A percentile compares a stretch with the other conserved stretches of the same genome.
These are phyloP conservation scores for Hycleus phaleratus DNA, from an alignment of 1,140 invertebrate genomes.

Conservation along the genomic window DNA sequence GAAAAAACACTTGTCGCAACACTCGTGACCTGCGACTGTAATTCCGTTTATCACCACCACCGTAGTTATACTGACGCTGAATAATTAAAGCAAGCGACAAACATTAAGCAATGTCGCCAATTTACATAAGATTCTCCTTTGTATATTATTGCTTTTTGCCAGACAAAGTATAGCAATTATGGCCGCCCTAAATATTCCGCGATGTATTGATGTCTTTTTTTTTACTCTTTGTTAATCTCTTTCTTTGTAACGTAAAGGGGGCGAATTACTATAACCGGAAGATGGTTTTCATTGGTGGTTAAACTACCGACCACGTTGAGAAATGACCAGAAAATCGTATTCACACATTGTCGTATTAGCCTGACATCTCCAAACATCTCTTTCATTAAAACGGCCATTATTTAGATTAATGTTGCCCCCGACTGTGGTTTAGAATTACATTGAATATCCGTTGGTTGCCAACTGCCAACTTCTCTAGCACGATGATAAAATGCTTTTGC, in stretches of 20 bases:
- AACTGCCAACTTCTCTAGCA: conserved; percentile 27
- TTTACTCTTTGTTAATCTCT: background rate
- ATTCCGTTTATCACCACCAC: conserved; percentile 30
- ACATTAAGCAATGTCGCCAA: conserved; percentile 26
- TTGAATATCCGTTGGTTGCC: conserved; percentile 25
- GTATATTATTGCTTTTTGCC: conserved; percentile 15
- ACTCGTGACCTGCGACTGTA: conserved; percentile 32
- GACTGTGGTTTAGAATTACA: conserved; percentile 39
- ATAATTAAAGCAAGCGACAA: conserved; percentile 32
- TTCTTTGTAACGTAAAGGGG: background rate
- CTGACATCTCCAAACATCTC: conserved; percentile 41
- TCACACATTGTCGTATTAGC: conserved; percentile 41
- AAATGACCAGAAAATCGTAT: conserved; percentile 38
- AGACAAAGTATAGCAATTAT: too few species aligned
- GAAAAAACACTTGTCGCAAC: conserved; percentile 37
- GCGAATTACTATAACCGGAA: background rate
- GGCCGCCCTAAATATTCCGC: background rate
- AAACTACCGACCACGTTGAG: conserved; percentile 28
- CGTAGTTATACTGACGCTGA: conserved; percentile 18
- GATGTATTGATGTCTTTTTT: background rate
- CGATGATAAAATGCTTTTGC: conserved; percentile 31
- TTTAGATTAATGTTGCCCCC: conserved; percentile 40
- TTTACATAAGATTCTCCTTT: conserved; percentile 25
- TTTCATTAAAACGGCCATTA: conserved; percentile 38
- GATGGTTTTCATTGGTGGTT: background rate